These are phyloP conservation scores for Coranthus polyacanthus DNA, from an alignment of 2,797 vertebrate species.

Conservation along the genomic window DNA sequence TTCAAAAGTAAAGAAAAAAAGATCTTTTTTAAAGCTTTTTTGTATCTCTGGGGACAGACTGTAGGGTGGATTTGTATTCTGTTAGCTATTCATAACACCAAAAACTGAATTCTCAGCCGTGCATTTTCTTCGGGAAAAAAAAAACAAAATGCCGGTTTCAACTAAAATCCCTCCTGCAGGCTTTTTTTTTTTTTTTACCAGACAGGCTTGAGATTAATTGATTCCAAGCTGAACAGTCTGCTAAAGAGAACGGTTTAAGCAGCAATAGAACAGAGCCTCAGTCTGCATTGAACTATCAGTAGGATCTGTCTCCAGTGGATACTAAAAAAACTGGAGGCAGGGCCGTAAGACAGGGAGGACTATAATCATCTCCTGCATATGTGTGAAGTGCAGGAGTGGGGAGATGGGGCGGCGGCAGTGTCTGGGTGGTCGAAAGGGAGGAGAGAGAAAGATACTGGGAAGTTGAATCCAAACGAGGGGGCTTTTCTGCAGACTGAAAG, in stretches of 20 bases:
- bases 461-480: conserved; percentile 80
- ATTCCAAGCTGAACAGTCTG: conserved; percentile 72
- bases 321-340: conserved; percentile 77
- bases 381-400: conserved; percentile 61
- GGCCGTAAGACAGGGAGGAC: conserved; percentile 78
- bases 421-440: conserved; percentile 86
- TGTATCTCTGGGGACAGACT: conserved; percentile 58
- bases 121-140: conserved; percentile 45
- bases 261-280: conserved; percentile 61
- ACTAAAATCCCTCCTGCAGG: conserved; percentile 51
- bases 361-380: conserved; percentile 82
- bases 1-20: conserved; percentile 57
- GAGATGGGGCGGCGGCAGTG: conserved; percentile 75
- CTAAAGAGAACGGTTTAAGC: conserved; percentile 75
- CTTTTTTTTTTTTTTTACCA: conserved; percentile 46
- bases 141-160: conserved; percentile 19
- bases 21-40: conserved; percentile 24
- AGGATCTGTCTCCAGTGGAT: conserved; percentile 76
- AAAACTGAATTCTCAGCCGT: conserved; percentile 53
- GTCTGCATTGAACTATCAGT: conserved; percentile 75
- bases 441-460: conserved; percentile 72
- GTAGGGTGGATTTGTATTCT: conserved; percentile 59
- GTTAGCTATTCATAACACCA: conserved; percentile 62
- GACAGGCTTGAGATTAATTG: conserved; percentile 74
- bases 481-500: conserved; percentile 75